Evolutionary conservation across 2,113 vertebrate species (phyloP).

Genomic region (Rhinoderma darwinii): DNA sequence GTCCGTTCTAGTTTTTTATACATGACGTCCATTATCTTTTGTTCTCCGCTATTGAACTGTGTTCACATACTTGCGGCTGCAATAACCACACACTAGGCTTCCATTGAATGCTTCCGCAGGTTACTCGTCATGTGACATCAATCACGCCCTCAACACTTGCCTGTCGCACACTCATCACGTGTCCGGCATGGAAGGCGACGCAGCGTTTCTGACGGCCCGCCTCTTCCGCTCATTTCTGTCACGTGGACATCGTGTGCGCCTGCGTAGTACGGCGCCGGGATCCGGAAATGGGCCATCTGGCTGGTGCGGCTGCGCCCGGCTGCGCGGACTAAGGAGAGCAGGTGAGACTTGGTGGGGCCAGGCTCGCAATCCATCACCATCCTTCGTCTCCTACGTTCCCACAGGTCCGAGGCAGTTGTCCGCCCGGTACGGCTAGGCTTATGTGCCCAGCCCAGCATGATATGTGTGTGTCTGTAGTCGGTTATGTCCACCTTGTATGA

Average conservation of each 20-base stretch:
- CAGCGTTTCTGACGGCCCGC: conserved; percentile 57
- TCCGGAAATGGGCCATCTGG: conserved; percentile 81
- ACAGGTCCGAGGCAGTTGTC: conserved; percentile 43
- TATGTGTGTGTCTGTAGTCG: neutral
- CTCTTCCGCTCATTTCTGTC: conserved; percentile 58
- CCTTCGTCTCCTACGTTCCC: conserved; percentile 50
- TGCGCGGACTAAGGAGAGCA: conserved; percentile 89
- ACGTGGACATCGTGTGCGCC: conserved; percentile 68
- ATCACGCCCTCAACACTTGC: neutral
- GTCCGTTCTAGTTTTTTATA: no score
- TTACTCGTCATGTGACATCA: neutral
- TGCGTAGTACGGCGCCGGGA: conserved; percentile 80
- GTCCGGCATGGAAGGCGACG: conserved; percentile 64
- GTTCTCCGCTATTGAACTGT: no score
- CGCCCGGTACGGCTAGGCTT: conserved; percentile 55
- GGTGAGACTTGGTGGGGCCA: conserved; percentile 72
- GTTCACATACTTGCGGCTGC: no score
- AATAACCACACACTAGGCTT: no score
- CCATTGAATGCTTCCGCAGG: neutral
- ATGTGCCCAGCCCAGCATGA: conserved; percentile 48
- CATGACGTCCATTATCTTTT: no score
- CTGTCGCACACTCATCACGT: conserved; percentile 29
- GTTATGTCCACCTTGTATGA: conserved; percentile 27
- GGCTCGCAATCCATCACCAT: conserved; percentile 60
- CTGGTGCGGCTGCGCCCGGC: conserved; percentile 85